A percentile compares a stretch with the other conserved stretches of the same genome.
Conservation (phyloP, 2,797 vertebrate species). For the Mareca penelope region DNA sequence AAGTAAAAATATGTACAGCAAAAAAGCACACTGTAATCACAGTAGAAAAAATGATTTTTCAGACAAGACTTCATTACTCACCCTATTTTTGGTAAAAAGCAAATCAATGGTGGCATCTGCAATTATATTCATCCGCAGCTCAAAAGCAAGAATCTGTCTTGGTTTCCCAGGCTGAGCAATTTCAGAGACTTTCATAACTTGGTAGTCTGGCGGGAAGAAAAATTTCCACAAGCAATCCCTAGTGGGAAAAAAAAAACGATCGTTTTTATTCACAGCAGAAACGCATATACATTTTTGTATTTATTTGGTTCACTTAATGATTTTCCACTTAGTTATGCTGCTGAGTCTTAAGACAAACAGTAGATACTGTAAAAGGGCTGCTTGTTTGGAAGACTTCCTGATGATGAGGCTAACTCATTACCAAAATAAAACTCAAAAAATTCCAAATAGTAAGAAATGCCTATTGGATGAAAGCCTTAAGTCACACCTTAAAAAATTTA, state of each 20-base stretch:
- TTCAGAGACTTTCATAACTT: conserved; percentile 93
- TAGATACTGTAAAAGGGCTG: background rate
- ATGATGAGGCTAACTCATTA: background rate
- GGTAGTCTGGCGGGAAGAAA: conserved; percentile 96
- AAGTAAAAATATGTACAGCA: background rate
- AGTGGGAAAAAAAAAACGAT: background rate
- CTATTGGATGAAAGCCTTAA: background rate
- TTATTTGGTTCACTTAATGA: background rate
- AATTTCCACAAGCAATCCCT: conserved; percentile 99
- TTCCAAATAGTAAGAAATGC: background rate
- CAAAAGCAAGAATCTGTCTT: conserved; percentile 96
- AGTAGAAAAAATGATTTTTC: background rate
- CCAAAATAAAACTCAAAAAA: background rate
- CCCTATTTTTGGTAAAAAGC: conserved; percentile 98
- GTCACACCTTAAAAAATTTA: background rate
- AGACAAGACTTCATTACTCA: conserved; percentile 68
- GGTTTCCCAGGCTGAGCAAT: conserved; percentile 88
- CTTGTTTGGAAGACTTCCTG: background rate
- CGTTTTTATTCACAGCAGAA: background rate
- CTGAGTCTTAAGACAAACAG: background rate
- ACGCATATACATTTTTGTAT: background rate
- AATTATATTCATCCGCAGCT: conserved; percentile 99
- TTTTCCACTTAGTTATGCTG: background rate
- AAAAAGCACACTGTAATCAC: background rate
- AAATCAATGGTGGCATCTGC: conserved; percentile 98